Evolutionary conservation across 2,888 invertebrate species (phyloP), one percentile per base, ranked within the genome.

Genomic region (Microctonus aethiopoides): DNA sequence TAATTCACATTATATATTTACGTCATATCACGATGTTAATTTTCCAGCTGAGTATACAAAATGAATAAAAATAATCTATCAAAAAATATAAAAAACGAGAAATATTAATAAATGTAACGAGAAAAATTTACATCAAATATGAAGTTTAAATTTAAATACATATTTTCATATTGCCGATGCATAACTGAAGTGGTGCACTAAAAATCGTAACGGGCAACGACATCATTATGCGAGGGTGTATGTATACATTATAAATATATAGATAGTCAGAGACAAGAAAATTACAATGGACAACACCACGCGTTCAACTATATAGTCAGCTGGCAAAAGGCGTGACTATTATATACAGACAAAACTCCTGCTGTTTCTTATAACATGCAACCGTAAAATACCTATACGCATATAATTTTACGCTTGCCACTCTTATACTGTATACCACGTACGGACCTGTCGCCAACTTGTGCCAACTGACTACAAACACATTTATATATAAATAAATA

Each of bases 311-410:
- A n/a, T 52, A 26, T 4, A 74, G 75, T 76, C 75, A 76, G 75
- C 75, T 76, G 75, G 75, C 75, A 73, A 76, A 76, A 76, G 75
- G 75, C 75, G 74, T 76, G 72, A 74, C 75, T 68, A 67, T 73
- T 46, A 46, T 46, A 20, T 46, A 16, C 41, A 71, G 66, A 72
- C 59, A 68, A 70, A 61, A n/a, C 70, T 72, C 71, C 68, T 68
- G 72, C 63, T 73, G 64, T 71, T 68, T 65, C 56, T 71, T 56
- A 46, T 46, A 46, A 63, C 62, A 60, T 61, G 70, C 71, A 73
- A 74, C 73, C 68, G 72, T 72, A 72, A 67, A 75, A 46, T 46
- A 72, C 39, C 67, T 67, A 63, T 57, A 56, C 67, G 72, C 72
- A 67, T 64, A 76, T 76, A 76, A 76, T 76, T 76, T 74, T 71